phyloP scores from a whole-genome alignment of 2,797 vertebrate species.

The Typhlichthys subterraneus region DNA sequence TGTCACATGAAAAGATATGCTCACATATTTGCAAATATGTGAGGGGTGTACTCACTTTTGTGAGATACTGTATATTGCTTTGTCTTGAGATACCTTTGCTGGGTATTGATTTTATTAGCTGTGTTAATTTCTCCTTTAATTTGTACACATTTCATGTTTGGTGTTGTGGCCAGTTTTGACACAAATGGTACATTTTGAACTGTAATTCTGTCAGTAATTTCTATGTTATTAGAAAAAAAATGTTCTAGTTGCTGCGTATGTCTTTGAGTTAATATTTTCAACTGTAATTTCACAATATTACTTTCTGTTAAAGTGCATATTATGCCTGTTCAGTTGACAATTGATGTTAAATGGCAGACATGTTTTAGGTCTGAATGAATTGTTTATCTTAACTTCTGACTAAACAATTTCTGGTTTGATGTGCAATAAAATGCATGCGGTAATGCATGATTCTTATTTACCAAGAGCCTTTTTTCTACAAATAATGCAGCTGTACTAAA shows the following conservation, averaged over 20 bases:
- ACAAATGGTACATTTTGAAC: too few species aligned
- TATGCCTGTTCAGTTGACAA: slow-evolving; percentile 1
- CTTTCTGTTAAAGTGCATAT: not conserved
- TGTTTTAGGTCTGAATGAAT: slow-evolving; percentile 1
- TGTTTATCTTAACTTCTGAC: not conserved
- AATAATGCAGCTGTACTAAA: too few species aligned
- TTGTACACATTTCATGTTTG: not conserved
- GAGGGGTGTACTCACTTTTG: too few species aligned
- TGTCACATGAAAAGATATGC: too few species aligned
- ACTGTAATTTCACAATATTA: not conserved
- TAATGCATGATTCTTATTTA: not conserved
- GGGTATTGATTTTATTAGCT: not conserved
- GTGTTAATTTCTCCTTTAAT: not conserved
- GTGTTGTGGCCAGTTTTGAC: not conserved
- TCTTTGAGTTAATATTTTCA: not conserved
- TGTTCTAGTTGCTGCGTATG: not conserved
- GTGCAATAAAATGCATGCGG: slow-evolving; percentile 19
- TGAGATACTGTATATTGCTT: too few species aligned
- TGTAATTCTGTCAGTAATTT: too few species aligned
- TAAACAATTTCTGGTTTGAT: slow-evolving; percentile 10
- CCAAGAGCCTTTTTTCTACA: not conserved
- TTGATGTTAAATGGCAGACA: not conserved
- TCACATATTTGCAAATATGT: too few species aligned
- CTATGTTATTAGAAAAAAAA: too few species aligned
- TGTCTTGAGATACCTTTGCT: not conserved